Evolutionary conservation across 2,113 vertebrate genomes (phyloP), one percentile per base, ranked within the genome.

Genomic region (Todiramphus saurophagus): DNA sequence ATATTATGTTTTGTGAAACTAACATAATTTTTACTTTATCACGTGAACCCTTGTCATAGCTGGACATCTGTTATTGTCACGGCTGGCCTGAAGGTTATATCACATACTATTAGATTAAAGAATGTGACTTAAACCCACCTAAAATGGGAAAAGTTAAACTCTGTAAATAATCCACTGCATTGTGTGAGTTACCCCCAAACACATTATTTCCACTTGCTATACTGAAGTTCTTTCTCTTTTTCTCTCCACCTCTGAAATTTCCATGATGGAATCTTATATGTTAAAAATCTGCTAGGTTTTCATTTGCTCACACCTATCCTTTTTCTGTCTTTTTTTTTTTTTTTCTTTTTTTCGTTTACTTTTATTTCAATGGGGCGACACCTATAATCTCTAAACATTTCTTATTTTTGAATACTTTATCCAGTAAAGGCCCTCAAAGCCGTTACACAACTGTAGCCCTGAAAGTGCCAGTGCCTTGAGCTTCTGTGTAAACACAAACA

Each of bases 21-120:
- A 75, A 43, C 59, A 83, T 77, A 58, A 59, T 86, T 96, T 96
- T 91, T 90, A 91, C 93, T 95, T 95, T 43, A 77, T 96, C 84
- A 51, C 46, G 67, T 9, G 93, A 90, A 39, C 58, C 76, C 77
- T 30, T 93, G 75, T 88, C 72, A 73, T 74, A 51, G 16, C 23
- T 83, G 55, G 75, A 73, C 46, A 86, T 90, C 28, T 85, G 44
- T 89, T 95, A 62, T 33, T 79, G 62, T 94, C 58, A 55, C 37
- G 79, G 19, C 27, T 82, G 37, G n/a, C 82, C 90, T 70, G 55
- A 77, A 75, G 85, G 59, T 46, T 86, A 9, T 85, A 90, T 90
- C 75, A 90, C 46, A 74, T 15, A 24, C 4, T 37, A 18, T 50
- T 77, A 74, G 16, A n/a, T 94, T 92, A 91, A 93, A 94, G 75